phyloP scores from a whole-genome alignment of 2,888 invertebrate species.

The Heteromurus nitidus region DNA sequence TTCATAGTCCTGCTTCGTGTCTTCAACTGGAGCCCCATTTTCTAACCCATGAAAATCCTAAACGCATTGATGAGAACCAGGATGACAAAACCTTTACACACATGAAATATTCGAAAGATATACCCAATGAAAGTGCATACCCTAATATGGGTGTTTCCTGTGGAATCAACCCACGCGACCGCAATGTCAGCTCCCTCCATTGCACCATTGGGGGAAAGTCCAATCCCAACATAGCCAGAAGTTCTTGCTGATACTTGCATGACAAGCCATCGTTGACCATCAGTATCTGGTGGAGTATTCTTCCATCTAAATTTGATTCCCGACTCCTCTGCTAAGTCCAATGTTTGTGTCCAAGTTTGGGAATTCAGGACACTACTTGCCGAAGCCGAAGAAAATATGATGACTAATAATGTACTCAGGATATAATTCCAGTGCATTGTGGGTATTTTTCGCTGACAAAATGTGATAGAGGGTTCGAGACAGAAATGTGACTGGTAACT shows the following conservation, averaged over 20 bases:
- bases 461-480: no score
- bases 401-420: no score
- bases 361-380: no score
- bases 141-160: constrained; percentile 4
- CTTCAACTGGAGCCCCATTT: constrained; percentile 73
- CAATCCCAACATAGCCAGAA: constrained; percentile 85
- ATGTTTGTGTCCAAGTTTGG: constrained; percentile 34
- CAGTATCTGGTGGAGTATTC: background rate
- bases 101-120: no score
- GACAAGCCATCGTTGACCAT: constrained; percentile 3
- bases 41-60: constrained; percentile 74
- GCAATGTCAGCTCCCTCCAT: constrained; percentile 90
- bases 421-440: no score
- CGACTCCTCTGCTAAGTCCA: constrained; percentile 4
- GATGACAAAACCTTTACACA: background rate
- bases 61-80: background rate
- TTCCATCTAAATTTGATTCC: constrained; percentile 30
- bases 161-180: constrained; percentile 87
- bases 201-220: constrained; percentile 87
- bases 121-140: constrained; percentile 10
- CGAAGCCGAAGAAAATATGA: no score
- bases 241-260: constrained; percentile 80
- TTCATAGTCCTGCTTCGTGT: constrained; percentile 74
- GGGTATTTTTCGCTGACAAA: no score
- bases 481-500: no score